These are phyloP conservation scores for Anolis carolinensis DNA, from an alignment of 2,113 vertebrate genomes.

Conservation along the genomic window DNA sequence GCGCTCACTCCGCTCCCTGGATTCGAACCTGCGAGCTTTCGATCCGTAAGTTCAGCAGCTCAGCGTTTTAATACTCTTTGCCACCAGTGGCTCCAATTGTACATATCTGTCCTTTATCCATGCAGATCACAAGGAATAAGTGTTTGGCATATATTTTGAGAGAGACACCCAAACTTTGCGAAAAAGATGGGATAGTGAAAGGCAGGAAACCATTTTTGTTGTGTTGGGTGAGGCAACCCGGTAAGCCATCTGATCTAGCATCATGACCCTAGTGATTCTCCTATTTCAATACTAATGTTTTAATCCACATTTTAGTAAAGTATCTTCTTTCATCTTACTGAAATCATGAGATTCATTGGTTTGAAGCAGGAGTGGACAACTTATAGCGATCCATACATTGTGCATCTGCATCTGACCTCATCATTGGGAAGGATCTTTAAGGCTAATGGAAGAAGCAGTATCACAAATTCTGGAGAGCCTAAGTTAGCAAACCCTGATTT, in stretches of 20 bases:
- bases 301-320: rapidly evolving
- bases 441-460: no score
- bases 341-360: not conserved
- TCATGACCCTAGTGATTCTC: not conserved
- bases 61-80: no score
- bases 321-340: conserved; percentile 22
- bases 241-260: not conserved
- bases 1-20: no score
- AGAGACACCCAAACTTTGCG: not conserved
- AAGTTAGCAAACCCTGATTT: no score
- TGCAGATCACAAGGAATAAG: not conserved
- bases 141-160: not conserved
- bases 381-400: no score
- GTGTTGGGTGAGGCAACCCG: not conserved
- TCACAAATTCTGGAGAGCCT: no score
- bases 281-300: not conserved
- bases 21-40: no score
- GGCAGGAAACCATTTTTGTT: not conserved
- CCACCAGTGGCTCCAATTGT: no score
- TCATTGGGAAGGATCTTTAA: no score
- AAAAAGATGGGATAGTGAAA: not conserved
- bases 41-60: no score
- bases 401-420: no score
- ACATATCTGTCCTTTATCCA: no score
- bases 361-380: not conserved